phyloP scores from a whole-genome alignment of 1,140 invertebrate species.

The Brachionus sp. region DNA sequence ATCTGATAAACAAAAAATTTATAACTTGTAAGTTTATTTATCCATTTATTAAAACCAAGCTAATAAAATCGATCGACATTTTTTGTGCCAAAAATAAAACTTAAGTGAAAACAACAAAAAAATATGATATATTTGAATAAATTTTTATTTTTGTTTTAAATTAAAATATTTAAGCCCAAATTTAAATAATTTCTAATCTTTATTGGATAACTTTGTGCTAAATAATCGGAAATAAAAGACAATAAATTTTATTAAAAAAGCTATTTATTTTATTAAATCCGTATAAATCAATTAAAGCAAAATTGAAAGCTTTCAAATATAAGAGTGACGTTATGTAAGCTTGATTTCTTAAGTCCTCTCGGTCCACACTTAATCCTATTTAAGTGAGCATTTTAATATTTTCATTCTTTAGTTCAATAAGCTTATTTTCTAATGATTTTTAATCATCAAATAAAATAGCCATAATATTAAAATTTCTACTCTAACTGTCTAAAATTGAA shows the following conservation, averaged over 20 bases:
- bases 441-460: not conserved
- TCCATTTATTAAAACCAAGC: slow-evolving; percentile 4
- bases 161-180: not conserved
- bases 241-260: not conserved
- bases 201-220: not conserved
- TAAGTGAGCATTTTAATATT: not conserved
- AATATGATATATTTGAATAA: not conserved
- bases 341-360: not conserved
- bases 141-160: not conserved
- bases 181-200: slow-evolving; percentile 5
- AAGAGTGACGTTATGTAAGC: not conserved
- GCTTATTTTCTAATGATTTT: not conserved
- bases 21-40: slow-evolving; percentile 36
- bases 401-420: not conserved
- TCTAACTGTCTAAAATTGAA: not conserved
- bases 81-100: not conserved
- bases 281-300: not conserved
- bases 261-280: slow-evolving; percentile 1
- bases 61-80: slow-evolving; percentile 2
- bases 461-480: not conserved
- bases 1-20: slow-evolving; percentile 23
- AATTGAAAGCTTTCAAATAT: not conserved
- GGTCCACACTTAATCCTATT: not conserved
- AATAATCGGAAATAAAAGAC: not conserved
- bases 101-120: not conserved